Conservation (phyloP, 2,888 invertebrate genomes). For the Apamea anceps region DNA sequence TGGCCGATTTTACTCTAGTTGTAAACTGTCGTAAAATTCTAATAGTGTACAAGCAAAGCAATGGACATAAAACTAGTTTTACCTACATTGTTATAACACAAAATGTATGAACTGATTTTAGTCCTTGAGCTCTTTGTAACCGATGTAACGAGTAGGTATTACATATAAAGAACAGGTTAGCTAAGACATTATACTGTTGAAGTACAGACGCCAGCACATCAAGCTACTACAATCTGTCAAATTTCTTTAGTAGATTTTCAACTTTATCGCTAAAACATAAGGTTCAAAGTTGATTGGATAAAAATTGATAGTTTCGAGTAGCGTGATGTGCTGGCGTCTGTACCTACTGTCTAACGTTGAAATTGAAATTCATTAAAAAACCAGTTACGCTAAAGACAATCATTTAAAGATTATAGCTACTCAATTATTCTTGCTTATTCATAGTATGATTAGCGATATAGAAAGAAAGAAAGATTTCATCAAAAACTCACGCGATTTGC, state of each 20-base stretch:
- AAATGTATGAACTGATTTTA: constrained; percentile 14
- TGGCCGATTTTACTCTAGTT: constrained; percentile 19
- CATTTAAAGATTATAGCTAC: not conserved
- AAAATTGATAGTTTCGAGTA: too few relatives aligned
- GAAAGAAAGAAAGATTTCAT: not conserved
- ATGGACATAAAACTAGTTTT: constrained; percentile 31
- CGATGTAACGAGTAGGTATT: not conserved
- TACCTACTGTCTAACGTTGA: not conserved
- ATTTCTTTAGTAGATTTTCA: too few relatives aligned
- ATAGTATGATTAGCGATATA: not conserved
- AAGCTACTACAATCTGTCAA: too few relatives aligned
- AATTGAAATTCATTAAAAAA: constrained; percentile 1
- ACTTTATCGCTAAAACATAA: too few relatives aligned
- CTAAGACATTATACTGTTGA: not conserved
- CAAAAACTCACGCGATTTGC: not conserved
- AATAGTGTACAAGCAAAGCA: constrained; percentile 21
- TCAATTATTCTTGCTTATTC: not conserved
- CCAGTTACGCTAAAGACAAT: not conserved
- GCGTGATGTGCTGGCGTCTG: too few relatives aligned
- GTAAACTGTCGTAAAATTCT: constrained; percentile 40
- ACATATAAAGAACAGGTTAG: not conserved
- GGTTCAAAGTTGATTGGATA: too few relatives aligned
- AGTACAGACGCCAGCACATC: not conserved
- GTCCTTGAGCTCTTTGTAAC: constrained; percentile 19
- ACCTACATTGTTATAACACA: constrained; percentile 34